Evolutionary conservation across 2,797 vertebrate species (phyloP).

Genomic region (Myripristis murdjan): DNA sequence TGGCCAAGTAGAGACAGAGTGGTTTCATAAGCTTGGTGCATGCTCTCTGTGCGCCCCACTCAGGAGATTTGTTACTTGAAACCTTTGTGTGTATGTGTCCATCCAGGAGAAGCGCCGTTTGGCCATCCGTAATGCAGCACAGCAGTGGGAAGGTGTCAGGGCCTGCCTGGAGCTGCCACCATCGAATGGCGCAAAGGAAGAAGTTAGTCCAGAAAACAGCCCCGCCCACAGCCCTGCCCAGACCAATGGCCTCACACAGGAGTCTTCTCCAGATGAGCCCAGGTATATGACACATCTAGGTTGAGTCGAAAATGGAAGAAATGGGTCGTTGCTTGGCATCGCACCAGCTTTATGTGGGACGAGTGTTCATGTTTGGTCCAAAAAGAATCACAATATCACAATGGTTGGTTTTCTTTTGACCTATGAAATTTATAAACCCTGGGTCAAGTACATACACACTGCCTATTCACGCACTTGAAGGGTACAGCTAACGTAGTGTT

Average conservation of each 20-base stretch:
- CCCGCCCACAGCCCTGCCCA: slow-evolving; percentile 87
- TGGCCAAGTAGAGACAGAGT: slow-evolving; percentile 13
- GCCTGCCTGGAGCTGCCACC: slow-evolving; percentile 83
- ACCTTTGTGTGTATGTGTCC: slow-evolving; percentile 25
- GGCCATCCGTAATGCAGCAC: slow-evolving; percentile 93
- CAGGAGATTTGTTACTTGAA: slow-evolving; percentile 49
- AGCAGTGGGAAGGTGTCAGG: slow-evolving; percentile 91
- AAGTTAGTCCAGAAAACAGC: slow-evolving; percentile 87
- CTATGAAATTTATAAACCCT: not conserved
- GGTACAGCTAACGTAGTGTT: not conserved
- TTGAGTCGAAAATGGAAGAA: not conserved
- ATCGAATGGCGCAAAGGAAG: slow-evolving; percentile 86
- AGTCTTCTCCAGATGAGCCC: slow-evolving; percentile 90
- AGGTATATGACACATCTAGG: slow-evolving; percentile 82
- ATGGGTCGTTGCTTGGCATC: not conserved
- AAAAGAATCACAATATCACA: not conserved
- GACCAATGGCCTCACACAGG: slow-evolving; percentile 85
- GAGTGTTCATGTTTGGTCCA: not conserved
- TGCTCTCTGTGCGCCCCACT: slow-evolving; percentile 20
- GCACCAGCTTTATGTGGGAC: not conserved
- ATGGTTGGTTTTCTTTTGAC: not conserved
- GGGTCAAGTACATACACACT: not conserved
- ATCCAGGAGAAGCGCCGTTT: slow-evolving; percentile 94
- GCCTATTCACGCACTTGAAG: not conserved
- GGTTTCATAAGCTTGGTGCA: slow-evolving; percentile 13